These are phyloP conservation scores for Tholera decimalis DNA, from an alignment of 2,888 invertebrate genomes.

Conservation along the genomic window DNA sequence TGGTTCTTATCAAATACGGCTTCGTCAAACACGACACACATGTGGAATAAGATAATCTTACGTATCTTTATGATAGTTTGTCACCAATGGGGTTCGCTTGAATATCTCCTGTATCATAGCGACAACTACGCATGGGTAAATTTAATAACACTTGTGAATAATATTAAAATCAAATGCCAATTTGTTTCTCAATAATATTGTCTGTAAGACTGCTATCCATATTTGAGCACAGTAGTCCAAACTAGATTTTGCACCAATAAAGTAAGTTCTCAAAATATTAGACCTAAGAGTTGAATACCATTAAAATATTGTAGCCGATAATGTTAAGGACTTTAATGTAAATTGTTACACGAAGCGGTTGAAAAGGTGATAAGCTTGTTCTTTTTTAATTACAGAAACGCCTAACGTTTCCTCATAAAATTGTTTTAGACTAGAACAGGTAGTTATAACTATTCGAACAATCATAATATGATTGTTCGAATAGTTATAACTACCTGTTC, in stretches of 20 bases:
- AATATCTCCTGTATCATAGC: constrained; percentile 5
- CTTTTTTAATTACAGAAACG: neutral
- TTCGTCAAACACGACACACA: neutral
- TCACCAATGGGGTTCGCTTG: constrained; percentile 12
- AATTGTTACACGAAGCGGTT: constrained; percentile 2
- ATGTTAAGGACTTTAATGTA: constrained; percentile 1
- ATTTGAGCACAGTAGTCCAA: constrained; percentile 48
- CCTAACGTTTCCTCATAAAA: neutral
- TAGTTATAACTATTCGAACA: too few relatives aligned
- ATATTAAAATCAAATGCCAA: constrained; percentile 13
- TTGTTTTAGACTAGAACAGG: too few relatives aligned
- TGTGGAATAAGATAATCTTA: neutral
- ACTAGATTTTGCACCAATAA: constrained; percentile 39
- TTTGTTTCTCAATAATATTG: constrained; percentile 38
- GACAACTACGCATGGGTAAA: neutral
- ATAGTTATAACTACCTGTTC: too few relatives aligned
- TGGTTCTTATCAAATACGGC: neutral
- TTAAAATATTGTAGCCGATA: constrained; percentile 28
- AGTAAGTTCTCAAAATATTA: constrained; percentile 40
- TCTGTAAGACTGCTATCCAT: constrained; percentile 44
- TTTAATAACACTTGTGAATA: constrained; percentile 2
- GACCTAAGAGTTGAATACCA: constrained; percentile 44
- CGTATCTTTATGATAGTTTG: constrained; percentile 13
- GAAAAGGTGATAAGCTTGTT: neutral
- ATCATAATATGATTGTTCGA: too few relatives aligned